Base-by-base conservation (phyloP, 2,888 invertebrate species). In the Cantharis flavilabris region DNA sequence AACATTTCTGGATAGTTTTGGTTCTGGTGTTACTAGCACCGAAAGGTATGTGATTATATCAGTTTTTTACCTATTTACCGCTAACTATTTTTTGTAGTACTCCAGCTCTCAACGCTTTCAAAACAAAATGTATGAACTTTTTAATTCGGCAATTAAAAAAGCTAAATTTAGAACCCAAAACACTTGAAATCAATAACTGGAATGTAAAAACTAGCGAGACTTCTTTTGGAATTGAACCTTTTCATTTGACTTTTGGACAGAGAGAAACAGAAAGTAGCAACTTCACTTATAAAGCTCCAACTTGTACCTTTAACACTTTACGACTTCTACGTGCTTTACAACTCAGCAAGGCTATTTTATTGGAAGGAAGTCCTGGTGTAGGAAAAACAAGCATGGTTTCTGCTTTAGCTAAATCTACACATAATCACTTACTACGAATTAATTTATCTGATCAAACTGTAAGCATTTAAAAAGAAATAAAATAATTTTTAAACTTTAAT, bases 381-480 rank as follows among this genome's bases (percentile, higher is more conserved):
- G 99, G 99, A 3, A 99, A 99, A 89, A 99, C 99, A 0, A 98
- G 98, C 82, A 90, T 98, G 74, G 96, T 99, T 2, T 93, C 94
- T 73, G 97, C 97, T 26, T 89, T 99, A 63, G 98, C 98, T 0
- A 94, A 92, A 85, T 92, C 93, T 9, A 93, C 97, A 2, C 96
- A 97, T 1, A 93, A 97, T 86, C 91, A 92, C 84, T 92, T 99
- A 33, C 93, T 97, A 13, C 91, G 99, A 69, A 97, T 99, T 77
- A 99, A 99, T 90, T 91, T 99, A 70, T 99, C 99, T 71, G 99
- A 99, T 86, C 99, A 99, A 90, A 99, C 99, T 62, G 96, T 96
- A 71, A 72, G 75, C 71, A 16, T 11, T 62, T 9, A 26, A 14
- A 67, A 20, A 23, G 62, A 20, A 49, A 75, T 33, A 10, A 33